Percentiles rank a stretch among this genome's conserved stretches.
Conservation (phyloP, 2,113 vertebrate species). For the Craseonycteris thonglongyai region DNA sequence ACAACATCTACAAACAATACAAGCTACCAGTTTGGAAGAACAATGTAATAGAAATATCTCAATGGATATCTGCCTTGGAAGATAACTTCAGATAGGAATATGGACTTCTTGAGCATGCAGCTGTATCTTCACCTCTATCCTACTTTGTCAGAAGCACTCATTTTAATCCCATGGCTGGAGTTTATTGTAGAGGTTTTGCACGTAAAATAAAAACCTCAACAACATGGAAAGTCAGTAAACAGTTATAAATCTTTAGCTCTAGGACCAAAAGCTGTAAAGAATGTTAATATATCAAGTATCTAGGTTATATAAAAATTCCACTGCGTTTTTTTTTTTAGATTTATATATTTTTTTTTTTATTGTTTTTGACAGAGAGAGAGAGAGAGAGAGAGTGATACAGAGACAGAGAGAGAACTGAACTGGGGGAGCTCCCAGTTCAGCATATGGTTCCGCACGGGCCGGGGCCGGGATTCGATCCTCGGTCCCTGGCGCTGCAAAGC, state of each 20-base stretch:
- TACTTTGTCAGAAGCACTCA: not conserved
- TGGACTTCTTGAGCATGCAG: not conserved
- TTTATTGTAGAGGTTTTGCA: not conserved
- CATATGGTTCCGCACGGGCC: too few species aligned
- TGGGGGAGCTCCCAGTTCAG: too few species aligned
- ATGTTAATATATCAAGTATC: not conserved
- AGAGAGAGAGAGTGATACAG: too few species aligned
- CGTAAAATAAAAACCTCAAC: slow-evolving; percentile 25
- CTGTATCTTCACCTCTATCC: not conserved
- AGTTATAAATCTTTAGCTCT: not conserved
- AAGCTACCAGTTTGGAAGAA: not conserved
- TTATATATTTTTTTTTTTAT: too few species aligned
- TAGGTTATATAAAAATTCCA: not conserved
- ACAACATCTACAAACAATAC: not conserved
- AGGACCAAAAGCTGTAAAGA: not conserved
- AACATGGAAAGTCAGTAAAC: not conserved
- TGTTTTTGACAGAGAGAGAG: too few species aligned
- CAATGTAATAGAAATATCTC: not conserved
- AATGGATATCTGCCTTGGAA: not conserved
- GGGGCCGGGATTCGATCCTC: too few species aligned
- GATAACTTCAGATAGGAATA: not conserved
- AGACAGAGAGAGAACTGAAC: too few species aligned
- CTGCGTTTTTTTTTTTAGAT: too few species aligned
- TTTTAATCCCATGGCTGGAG: not conserved
- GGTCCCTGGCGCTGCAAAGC: too few species aligned